phyloP scores from a whole-genome alignment of 2,888 invertebrate species.

The Drepana falcataria region DNA sequence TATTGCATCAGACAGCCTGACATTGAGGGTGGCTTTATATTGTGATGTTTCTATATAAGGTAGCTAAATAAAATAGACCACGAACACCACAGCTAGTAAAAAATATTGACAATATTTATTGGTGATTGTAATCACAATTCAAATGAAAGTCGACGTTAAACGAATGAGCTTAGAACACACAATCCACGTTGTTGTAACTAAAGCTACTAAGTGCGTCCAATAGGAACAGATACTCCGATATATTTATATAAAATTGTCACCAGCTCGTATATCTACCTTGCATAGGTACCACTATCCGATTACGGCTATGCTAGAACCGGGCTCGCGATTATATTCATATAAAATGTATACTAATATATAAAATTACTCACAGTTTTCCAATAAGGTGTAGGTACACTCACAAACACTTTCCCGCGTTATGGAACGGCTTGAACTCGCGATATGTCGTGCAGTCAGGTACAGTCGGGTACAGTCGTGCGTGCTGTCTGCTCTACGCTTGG shows the following conservation, averaged over 20 bases:
- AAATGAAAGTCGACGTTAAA: too few species aligned
- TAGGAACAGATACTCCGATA: constrained; percentile 22
- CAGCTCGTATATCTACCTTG: constrained; percentile 12
- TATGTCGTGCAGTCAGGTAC: constrained; percentile 12
- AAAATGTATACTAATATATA: constrained; percentile 15
- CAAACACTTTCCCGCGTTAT: constrained; percentile 43
- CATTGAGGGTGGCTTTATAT: too few species aligned
- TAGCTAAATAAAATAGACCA: too few species aligned
- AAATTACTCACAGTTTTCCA: constrained; percentile 53
- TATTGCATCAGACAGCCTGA: too few species aligned
- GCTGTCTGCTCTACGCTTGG: constrained; percentile 25
- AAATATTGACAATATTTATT: too few species aligned
- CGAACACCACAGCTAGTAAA: too few species aligned
- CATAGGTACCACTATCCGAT: constrained; percentile 30
- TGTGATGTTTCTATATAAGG: too few species aligned
- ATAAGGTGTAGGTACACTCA: constrained; percentile 28
- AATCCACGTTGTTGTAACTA: too few species aligned
- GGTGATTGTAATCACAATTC: too few species aligned
- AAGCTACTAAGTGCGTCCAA: too few species aligned
- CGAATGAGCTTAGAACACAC: too few species aligned
- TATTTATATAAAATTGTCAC: constrained; percentile 28
- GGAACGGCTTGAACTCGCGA: constrained; percentile 15
- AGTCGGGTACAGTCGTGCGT: constrained; percentile 44
- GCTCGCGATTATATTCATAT: constrained; percentile 16
- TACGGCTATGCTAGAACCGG: constrained; percentile 28